Conservation (phyloP, 2,888 invertebrate genomes). For the Artemia sinica region DNA sequence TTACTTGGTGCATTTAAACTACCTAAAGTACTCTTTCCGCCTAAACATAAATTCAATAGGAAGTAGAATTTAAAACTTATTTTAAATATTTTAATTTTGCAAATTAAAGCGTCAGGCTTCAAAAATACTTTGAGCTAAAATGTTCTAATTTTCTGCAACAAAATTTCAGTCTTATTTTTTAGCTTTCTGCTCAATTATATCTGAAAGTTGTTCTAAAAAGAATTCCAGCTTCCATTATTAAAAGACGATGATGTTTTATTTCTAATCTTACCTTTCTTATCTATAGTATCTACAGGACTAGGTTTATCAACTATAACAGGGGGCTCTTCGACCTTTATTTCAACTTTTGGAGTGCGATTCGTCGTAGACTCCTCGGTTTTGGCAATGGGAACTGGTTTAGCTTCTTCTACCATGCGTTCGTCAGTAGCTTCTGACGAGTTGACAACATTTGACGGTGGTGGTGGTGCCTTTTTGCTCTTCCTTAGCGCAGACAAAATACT, state of each 20-base stretch:
- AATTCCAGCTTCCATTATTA: background rate
- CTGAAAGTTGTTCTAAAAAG: background rate
- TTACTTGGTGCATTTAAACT: too few relatives aligned
- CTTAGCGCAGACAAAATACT: background rate
- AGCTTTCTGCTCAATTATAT: background rate
- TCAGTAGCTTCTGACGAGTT: background rate
- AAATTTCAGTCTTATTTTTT: too few relatives aligned
- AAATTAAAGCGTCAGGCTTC: too few relatives aligned
- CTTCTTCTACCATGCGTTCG: conserved; percentile 3
- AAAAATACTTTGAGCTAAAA: too few relatives aligned
- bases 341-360: background rate
- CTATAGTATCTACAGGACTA: background rate
- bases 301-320: background rate
- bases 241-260: background rate
- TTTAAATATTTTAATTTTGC: too few relatives aligned
- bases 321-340: background rate
- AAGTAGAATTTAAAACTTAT: too few relatives aligned
- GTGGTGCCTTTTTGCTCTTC: conserved; percentile 8
- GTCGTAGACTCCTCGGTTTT: background rate
- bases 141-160: too few relatives aligned
- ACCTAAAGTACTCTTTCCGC: too few relatives aligned
- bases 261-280: conserved; percentile 12
- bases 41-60: too few relatives aligned
- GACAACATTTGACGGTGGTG: background rate
- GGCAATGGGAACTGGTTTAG: background rate